These are phyloP conservation scores for Limnephilus lunatus DNA, from an alignment of 2,888 invertebrate species.

Conservation along the genomic window DNA sequence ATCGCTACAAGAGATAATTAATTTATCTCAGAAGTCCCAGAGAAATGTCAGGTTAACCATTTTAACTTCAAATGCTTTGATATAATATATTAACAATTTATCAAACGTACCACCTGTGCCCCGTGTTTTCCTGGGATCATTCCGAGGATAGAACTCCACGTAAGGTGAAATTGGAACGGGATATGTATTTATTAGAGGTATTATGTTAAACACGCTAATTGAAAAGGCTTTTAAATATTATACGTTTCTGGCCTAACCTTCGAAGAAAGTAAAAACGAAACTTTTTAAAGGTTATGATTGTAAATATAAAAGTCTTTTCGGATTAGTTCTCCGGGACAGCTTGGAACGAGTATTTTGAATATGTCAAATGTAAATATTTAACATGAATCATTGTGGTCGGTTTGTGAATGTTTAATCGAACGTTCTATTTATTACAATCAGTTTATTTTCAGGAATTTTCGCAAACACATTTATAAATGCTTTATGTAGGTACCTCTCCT, in stretches of 20 bases:
- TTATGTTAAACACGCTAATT: background rate
- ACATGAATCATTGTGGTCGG: background rate
- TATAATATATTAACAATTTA: background rate
- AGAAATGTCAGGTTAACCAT: conserved; percentile 9
- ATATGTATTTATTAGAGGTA: background rate
- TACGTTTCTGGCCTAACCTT: background rate
- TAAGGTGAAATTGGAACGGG: background rate
- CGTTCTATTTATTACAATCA: background rate
- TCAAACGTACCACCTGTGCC: conserved; percentile 2
- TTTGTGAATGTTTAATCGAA: background rate
- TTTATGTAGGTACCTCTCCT: background rate
- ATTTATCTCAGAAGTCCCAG: conserved; percentile 11
- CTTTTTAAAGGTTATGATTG: background rate
- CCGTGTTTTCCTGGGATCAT: background rate
- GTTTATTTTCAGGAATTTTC: background rate
- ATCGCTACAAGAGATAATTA: background rate
- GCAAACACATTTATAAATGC: background rate
- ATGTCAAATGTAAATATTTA: background rate
- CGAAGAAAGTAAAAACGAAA: background rate
- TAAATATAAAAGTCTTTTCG: background rate
- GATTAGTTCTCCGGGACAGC: background rate
- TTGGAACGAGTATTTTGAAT: background rate
- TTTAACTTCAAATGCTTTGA: conserved; percentile 5
- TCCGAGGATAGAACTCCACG: conserved; percentile 3
- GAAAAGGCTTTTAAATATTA: background rate